Evolutionary conservation across 2,888 invertebrate genomes (phyloP).

Genomic region (Crossocerus cetratus): DNA sequence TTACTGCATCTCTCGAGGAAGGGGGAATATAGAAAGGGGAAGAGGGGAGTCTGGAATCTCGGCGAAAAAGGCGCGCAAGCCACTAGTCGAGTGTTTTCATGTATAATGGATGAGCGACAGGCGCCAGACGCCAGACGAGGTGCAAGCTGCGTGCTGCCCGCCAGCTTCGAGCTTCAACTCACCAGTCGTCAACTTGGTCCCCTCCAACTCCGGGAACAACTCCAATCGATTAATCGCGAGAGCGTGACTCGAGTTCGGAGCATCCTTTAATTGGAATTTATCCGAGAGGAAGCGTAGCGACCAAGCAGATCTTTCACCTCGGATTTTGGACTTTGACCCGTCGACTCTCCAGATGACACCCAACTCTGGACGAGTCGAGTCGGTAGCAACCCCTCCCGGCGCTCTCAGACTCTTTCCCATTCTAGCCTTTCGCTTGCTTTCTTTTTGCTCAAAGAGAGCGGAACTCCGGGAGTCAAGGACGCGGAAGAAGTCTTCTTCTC

Average conservation of each 20-base stretch:
- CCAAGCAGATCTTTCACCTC: too few relatives aligned
- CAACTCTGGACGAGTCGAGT: too few relatives aligned
- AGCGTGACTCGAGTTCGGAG: too few relatives aligned
- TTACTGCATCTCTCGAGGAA: constrained; percentile 4
- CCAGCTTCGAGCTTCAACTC: constrained; percentile 21
- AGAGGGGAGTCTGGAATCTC: constrained; percentile 47
- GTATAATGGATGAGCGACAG: constrained; percentile 70
- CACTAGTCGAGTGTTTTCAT: constrained; percentile 64
- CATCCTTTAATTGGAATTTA: too few relatives aligned
- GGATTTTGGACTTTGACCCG: too few relatives aligned
- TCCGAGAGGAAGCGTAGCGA: too few relatives aligned
- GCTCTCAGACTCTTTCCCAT: background rate
- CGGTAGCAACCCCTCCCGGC: too few relatives aligned
- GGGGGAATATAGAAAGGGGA: background rate
- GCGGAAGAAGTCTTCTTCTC: constrained; percentile 46
- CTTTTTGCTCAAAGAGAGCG: constrained; percentile 40
- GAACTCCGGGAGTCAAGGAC: constrained; percentile 53
- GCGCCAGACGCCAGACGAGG: constrained; percentile 58
- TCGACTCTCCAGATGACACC: too few relatives aligned
- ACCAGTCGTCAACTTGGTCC: background rate
- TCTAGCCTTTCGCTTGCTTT: constrained; percentile 35
- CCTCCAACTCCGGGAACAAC: constrained; percentile 20
- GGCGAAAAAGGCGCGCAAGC: constrained; percentile 60
- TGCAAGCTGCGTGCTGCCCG: constrained; percentile 24
- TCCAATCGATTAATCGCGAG: background rate